A percentile compares a stretch with the other conserved stretches of the same genome.
phyloP scores from a whole-genome alignment of 2,113 vertebrate genomes.

The Otis tarda region DNA sequence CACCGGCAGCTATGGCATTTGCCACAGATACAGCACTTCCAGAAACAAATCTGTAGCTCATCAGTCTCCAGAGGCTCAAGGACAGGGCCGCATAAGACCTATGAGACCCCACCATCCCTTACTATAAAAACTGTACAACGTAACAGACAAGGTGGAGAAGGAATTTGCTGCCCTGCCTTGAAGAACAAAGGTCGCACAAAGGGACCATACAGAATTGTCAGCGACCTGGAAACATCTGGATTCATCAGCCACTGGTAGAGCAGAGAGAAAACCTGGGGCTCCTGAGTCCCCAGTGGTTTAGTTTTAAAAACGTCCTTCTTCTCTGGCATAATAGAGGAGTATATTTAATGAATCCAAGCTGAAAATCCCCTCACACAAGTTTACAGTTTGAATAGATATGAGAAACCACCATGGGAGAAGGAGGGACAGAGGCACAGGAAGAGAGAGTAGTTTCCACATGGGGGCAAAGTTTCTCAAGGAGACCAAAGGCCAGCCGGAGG shows the following conservation, averaged over 20 bases:
- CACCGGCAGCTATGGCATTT: not conserved
- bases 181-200: not conserved
- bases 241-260: not conserved
- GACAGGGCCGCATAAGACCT: rapidly evolving
- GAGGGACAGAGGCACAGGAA: rapidly evolving
- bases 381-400: not conserved
- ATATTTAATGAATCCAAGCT: not conserved
- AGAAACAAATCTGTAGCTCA: not conserved
- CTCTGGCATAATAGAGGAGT: not conserved
- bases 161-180: not conserved
- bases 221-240: not conserved
- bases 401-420: not conserved
- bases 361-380: not conserved
- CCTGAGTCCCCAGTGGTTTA: not conserved
- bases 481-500: not conserved
- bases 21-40: not conserved
- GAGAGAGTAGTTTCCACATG: not conserved
- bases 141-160: not conserved
- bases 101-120: not conserved
- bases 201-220: not conserved
- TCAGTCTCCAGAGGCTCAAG: not conserved
- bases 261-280: not conserved
- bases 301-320: not conserved
- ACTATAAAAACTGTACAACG: not conserved
- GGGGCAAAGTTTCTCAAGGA: not conserved